These are phyloP conservation scores for Aplochiton taeniatus DNA, from an alignment of 2,797 vertebrate genomes.

Conservation along the genomic window DNA sequence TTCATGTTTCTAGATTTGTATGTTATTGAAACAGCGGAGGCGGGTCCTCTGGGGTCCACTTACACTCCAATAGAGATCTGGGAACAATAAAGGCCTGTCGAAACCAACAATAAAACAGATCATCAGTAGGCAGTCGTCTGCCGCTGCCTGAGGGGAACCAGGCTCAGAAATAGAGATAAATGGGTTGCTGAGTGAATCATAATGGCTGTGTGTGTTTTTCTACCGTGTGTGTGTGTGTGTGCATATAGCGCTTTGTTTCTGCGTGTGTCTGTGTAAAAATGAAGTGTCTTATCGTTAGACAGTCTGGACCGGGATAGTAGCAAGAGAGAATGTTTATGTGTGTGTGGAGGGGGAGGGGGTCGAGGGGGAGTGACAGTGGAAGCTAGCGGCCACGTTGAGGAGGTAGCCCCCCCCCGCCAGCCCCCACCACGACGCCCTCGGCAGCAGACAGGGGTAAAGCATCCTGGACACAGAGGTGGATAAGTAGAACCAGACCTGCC, in stretches of 20 bases:
- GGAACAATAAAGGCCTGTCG: too few species aligned
- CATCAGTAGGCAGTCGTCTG: background rate
- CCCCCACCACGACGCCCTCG: conserved; percentile 17
- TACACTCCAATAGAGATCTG: too few species aligned
- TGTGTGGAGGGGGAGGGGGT: conserved; percentile 23
- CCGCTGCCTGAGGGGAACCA: background rate
- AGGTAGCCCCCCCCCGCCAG: too few species aligned
- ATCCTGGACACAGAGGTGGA: conserved; percentile 68
- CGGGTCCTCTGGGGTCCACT: too few species aligned
- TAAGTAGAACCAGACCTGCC: conserved; percentile 78
- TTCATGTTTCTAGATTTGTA: conserved; percentile 31
- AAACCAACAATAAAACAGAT: too few species aligned
- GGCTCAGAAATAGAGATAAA: background rate
- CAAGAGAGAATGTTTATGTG: background rate
- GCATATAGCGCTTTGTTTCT: too few species aligned
- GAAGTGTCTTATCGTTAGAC: background rate
- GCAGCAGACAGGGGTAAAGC: conserved; percentile 67
- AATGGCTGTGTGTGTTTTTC: background rate
- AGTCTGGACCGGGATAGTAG: background rate
- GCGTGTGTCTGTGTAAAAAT: background rate
- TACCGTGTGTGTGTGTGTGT: background rate
- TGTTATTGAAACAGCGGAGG: too few species aligned
- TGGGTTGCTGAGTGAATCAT: background rate
- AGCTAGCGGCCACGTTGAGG: background rate
- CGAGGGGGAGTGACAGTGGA: conserved; percentile 6